A percentile compares a stretch with the other conserved stretches of the same genome.
phyloP scores from a whole-genome alignment of 2,113 vertebrate genomes.

The Mus spicilegus region DNA sequence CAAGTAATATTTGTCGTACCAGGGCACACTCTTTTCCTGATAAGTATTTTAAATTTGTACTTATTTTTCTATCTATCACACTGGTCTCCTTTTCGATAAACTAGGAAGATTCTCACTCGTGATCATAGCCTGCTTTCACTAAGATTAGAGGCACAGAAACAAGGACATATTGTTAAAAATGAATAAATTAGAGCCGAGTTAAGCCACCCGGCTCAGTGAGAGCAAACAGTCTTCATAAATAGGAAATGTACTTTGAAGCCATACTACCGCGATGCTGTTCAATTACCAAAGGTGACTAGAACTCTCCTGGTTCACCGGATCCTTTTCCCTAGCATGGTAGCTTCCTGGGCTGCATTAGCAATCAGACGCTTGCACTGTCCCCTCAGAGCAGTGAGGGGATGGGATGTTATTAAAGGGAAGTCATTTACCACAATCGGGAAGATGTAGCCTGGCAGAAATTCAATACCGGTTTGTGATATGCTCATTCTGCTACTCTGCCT shows the following conservation, averaged over 20 bases:
- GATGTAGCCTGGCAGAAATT: constrained; percentile 88
- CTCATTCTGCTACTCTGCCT: constrained; percentile 79
- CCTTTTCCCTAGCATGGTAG: constrained; percentile 75
- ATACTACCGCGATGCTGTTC: constrained; percentile 81
- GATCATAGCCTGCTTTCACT: constrained; percentile 70
- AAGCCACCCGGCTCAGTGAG: constrained; percentile 52
- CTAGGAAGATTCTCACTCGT: constrained; percentile 58
- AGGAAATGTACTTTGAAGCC: constrained; percentile 79
- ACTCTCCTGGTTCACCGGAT: constrained; percentile 82
- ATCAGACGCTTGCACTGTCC: constrained; percentile 83
- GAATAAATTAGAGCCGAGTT: constrained; percentile 76
- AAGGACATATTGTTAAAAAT: constrained; percentile 82
- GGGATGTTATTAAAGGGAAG: constrained; percentile 83
- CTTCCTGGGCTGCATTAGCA: constrained; percentile 82
- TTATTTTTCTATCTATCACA: background rate
- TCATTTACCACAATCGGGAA: constrained; percentile 84
- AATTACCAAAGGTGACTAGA: constrained; percentile 86
- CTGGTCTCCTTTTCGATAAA: background rate
- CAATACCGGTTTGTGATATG: constrained; percentile 86
- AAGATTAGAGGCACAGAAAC: constrained; percentile 79
- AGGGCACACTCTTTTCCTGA: constrained; percentile 31
- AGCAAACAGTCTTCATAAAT: constrained; percentile 73
- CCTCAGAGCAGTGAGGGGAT: constrained; percentile 79
- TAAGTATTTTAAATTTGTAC: constrained; percentile 12
- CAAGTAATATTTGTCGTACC: constrained; percentile 36